These are phyloP conservation scores for Pipa parva DNA, from an alignment of 2,113 vertebrate genomes.

Conservation along the genomic window DNA sequence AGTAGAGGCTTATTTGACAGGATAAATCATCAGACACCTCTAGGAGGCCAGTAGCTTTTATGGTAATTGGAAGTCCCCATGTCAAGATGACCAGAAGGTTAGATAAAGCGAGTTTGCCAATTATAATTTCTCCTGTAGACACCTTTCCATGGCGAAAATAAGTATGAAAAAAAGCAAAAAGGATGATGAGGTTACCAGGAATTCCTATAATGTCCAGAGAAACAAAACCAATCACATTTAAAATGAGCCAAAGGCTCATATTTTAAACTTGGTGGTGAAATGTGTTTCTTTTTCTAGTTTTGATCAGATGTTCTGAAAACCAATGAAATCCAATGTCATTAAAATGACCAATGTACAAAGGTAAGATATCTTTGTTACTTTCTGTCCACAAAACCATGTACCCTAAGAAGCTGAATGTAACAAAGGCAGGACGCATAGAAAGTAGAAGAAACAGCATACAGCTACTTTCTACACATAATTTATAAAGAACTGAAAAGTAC, in stretches of 20 bases:
- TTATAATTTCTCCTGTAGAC: conserved; percentile 42
- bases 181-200: conserved; percentile 47
- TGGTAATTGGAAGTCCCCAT: conserved; percentile 43
- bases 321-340: background rate
- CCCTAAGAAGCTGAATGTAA: too few relatives aligned
- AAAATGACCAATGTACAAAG: background rate
- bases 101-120: conserved; percentile 42
- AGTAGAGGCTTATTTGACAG: conserved; percentile 45
- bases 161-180: conserved; percentile 44
- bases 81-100: conserved; percentile 46
- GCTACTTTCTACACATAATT: too few relatives aligned
- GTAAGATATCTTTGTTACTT: background rate
- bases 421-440: too few relatives aligned
- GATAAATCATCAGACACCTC: conserved; percentile 20
- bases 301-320: conserved; percentile 12
- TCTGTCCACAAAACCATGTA: too few relatives aligned
- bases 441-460: too few relatives aligned
- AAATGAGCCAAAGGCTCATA: conserved; percentile 42
- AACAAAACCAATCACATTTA: conserved; percentile 44
- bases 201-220: conserved; percentile 46
- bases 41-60: conserved; percentile 30
- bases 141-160: conserved; percentile 21
- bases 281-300: background rate
- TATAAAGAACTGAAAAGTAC: too few relatives aligned
- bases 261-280: background rate